Evolutionary conservation across 2,113 vertebrate species (phyloP).

Genomic region (Scalopus aquaticus): DNA sequence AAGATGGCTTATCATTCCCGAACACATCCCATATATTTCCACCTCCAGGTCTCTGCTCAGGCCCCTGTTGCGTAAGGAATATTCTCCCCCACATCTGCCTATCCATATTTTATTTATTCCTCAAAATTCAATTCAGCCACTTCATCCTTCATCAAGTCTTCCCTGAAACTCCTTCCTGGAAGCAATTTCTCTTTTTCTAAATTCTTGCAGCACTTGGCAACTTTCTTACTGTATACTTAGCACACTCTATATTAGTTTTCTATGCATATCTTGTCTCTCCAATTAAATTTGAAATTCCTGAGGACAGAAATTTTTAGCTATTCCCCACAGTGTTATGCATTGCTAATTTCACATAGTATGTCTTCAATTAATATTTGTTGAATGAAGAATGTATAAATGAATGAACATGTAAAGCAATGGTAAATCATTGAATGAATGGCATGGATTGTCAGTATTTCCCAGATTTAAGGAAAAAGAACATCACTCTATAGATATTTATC

Average conservation of each 20-base stretch:
- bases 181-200: constrained; percentile 18
- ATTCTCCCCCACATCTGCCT: not conserved
- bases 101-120: not conserved
- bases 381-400: not conserved
- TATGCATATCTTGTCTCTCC: not conserved
- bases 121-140: not conserved
- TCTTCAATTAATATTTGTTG: not conserved
- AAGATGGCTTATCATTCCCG: not conserved
- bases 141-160: not conserved
- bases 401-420: not conserved
- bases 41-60: not conserved
- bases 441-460: not conserved
- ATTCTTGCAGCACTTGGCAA: not conserved
- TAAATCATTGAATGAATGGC: not conserved
- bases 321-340: not conserved
- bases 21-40: not conserved
- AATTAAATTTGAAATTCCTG: constrained; percentile 1
- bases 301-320: not conserved
- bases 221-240: not conserved
- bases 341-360: not conserved
- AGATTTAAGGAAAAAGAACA: constrained; percentile 5
- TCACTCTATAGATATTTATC: not conserved
- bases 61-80: not conserved
- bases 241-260: not conserved
- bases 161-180: not conserved